These are phyloP conservation scores for Drosophila meridionalis DNA, from an alignment of 2,888 invertebrate genomes.

Conservation along the genomic window DNA sequence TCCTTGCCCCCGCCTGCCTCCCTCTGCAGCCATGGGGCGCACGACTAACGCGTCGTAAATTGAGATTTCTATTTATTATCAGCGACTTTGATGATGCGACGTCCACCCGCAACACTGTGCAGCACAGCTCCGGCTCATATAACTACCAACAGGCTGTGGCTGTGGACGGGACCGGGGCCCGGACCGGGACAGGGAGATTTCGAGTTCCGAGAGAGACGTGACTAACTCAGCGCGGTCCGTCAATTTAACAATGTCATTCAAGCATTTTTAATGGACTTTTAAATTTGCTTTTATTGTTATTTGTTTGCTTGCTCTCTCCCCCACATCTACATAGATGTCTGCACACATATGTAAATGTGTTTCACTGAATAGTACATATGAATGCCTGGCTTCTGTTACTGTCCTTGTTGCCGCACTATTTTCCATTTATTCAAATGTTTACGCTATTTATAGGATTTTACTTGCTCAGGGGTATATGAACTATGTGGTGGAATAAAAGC, in stretches of 20 bases:
- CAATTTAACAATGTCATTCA: slow-evolving; percentile 69
- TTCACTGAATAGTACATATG: slow-evolving; percentile 10
- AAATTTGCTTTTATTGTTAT: slow-evolving; percentile 72
- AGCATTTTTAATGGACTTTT: slow-evolving; percentile 82
- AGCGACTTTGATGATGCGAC: slow-evolving; percentile 54
- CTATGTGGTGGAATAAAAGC: not conserved
- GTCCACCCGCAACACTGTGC: slow-evolving; percentile 28
- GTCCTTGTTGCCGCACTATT: slow-evolving; percentile 29
- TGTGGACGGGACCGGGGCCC: not conserved
- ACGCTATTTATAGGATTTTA: slow-evolving; percentile 10
- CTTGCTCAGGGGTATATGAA: not conserved
- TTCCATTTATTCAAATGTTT: slow-evolving; percentile 23
- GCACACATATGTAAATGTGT: not conserved
- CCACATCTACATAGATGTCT: not conserved
- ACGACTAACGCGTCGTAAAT: slow-evolving; percentile 76
- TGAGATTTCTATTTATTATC: slow-evolving; percentile 80
- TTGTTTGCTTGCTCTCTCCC: slow-evolving; percentile 47
- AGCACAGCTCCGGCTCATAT: slow-evolving; percentile 37
- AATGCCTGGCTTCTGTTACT: slow-evolving; percentile 14
- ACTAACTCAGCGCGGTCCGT: slow-evolving; percentile 62
- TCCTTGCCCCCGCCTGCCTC: not conserved
- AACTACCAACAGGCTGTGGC: slow-evolving; percentile 24
- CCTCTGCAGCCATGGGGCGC: slow-evolving; percentile 20
- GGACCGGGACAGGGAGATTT: not conserved
- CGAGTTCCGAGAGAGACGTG: slow-evolving; percentile 31